These are phyloP conservation scores for Aphelenchoides besseyi DNA, from an alignment of 1,140 invertebrate genomes.

Conservation along the genomic window DNA sequence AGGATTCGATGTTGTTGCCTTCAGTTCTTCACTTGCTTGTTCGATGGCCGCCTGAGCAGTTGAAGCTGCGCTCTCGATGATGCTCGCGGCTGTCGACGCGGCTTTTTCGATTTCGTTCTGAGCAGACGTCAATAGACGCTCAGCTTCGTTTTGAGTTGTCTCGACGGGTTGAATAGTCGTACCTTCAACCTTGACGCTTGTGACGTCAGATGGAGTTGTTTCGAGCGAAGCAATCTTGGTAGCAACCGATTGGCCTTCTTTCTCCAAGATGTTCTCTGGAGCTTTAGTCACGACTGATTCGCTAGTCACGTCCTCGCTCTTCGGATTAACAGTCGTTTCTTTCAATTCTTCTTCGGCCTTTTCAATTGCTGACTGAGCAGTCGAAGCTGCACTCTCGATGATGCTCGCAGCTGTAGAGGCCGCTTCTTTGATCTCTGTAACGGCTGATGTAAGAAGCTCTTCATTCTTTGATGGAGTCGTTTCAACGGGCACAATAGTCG, in stretches of 20 bases:
- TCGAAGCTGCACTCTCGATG: not conserved
- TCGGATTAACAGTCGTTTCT: too few relatives aligned
- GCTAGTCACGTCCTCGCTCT: too few relatives aligned
- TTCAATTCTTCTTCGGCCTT: not conserved
- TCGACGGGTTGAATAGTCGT: too few relatives aligned
- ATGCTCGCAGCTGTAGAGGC: not conserved
- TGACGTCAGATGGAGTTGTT: not conserved
- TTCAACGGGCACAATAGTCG: constrained; percentile 6
- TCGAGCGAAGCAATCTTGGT: too few relatives aligned
- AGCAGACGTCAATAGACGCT: not conserved
- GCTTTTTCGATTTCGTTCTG: not conserved
- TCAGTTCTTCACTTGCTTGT: not conserved
- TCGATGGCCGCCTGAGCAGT: not conserved
- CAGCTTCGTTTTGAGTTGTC: not conserved
- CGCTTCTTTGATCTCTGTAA: not conserved
- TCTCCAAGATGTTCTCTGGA: too few relatives aligned
- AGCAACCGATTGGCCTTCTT: too few relatives aligned
- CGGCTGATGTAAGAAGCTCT: not conserved
- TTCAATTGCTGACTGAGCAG: not conserved
- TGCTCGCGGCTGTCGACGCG: not conserved
- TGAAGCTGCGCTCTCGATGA: not conserved
- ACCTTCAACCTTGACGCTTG: too few relatives aligned
- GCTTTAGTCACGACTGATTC: too few relatives aligned
- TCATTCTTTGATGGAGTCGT: not conserved
- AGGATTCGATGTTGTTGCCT: not conserved